phyloP scores from a whole-genome alignment of 2,113 vertebrate genomes.

The Oplegnathus fasciatus region DNA sequence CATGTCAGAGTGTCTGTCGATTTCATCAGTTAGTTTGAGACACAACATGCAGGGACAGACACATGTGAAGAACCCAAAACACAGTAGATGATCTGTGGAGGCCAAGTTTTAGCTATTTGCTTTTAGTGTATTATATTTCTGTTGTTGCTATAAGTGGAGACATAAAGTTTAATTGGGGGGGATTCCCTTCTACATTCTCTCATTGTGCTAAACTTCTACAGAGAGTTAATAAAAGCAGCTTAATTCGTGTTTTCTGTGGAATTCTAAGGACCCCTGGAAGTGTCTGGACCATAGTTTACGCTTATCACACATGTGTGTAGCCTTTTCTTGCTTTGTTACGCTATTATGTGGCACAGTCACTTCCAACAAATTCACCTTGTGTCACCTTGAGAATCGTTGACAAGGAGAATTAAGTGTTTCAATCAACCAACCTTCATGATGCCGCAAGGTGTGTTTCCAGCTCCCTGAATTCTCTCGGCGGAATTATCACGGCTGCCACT shows the following conservation, averaged over 20 bases:
- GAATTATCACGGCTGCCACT: constrained; percentile 88
- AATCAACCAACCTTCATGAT: constrained; percentile 91
- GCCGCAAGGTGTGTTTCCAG: constrained; percentile 86
- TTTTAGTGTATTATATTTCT: not conserved
- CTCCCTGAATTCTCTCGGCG: constrained; percentile 84
- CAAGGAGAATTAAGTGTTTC: constrained; percentile 33
- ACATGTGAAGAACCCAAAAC: not conserved
- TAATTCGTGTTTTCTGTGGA: not conserved
- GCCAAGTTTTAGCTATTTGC: not conserved
- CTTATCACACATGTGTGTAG: not conserved
- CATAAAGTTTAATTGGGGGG: not conserved
- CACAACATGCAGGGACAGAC: not conserved
- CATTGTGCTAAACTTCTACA: constrained; percentile 4
- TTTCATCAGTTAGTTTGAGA: not conserved
- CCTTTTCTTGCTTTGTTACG: not conserved
- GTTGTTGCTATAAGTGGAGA: not conserved
- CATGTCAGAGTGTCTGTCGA: not conserved
- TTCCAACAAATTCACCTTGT: constrained; percentile 19
- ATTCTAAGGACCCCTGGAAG: not conserved
- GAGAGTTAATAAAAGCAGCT: not conserved
- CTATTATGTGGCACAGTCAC: not conserved
- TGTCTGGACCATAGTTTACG: not conserved
- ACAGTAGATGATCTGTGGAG: not conserved
- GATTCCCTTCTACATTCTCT: not conserved
- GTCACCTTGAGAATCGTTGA: constrained; percentile 72